Base-by-base conservation (phyloP, 2,888 invertebrate genomes). In the Melinaea menophilus region DNA sequence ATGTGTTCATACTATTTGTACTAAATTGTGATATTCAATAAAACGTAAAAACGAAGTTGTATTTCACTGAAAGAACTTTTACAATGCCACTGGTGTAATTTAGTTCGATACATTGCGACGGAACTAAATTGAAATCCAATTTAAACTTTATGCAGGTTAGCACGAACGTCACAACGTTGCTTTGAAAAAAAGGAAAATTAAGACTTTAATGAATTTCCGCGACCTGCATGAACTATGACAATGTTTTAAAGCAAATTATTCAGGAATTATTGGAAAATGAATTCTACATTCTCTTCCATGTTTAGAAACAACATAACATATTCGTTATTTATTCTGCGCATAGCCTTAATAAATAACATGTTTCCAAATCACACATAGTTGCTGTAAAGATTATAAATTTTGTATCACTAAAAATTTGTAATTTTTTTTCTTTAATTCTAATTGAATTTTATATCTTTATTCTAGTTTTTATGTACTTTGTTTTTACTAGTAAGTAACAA, bases 101-200 rank as follows among this genome's bases (percentile, higher is more conserved):
- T 61, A 54, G 55, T 58, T 59, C 58, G 33, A 66, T 63, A 58
- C 47, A 47, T 61, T 34, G 22, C 58, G 58, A 34, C n/a, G 46
- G 45, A 66, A 61, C 63, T 63, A 54, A 57, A 57, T 63, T 60
- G 48, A 59, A 66, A 63, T 61, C 56, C 61, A 66, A 66, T 66
- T 66, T 66, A 63, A 66, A 66, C 58, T 66, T 66, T 59, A 61
- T 63, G 63, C 61, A 66, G 41, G 56, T 61, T 61, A 31, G 31
- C 55, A 54, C 61, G 63, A 61, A 22, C 22, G 22, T 22, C 22
- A 56, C 61, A 61, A 63, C 56, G 66, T 63, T 63, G 58, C 56
- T 47, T n/a, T 58, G 12, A 63, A 61, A 55, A n/a, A 54, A 48
- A 46, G 48, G 35, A 56, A 58, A 55, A 13, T 4, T 11, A 12